Conservation (phyloP, 2,888 invertebrate species). For the Bembecia ichneumoniformis region DNA sequence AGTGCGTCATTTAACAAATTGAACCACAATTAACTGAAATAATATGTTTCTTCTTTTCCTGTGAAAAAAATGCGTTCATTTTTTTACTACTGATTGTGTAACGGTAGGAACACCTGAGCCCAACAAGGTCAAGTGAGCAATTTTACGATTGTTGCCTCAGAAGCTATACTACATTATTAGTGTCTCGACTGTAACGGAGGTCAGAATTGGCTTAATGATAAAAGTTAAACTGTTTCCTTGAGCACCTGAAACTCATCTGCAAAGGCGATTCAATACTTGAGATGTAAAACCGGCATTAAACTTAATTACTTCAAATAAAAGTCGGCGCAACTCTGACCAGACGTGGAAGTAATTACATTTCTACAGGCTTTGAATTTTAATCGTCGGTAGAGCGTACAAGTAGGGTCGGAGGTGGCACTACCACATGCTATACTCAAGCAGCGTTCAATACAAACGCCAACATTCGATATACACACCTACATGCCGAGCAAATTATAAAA, state of each 20-base stretch:
- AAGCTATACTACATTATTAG: slow-evolving; percentile 1
- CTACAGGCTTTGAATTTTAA: slow-evolving; percentile 68
- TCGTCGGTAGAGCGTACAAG: slow-evolving; percentile 30
- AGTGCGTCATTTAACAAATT: not conserved
- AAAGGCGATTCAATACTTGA: slow-evolving; percentile 22
- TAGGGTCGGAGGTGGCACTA: slow-evolving; percentile 5
- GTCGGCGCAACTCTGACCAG: slow-evolving; percentile 53
- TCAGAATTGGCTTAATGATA: not conserved
- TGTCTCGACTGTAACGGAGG: not conserved
- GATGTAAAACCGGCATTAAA: slow-evolving; percentile 56
- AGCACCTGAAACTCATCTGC: slow-evolving; percentile 18
- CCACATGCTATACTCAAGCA: not conserved
- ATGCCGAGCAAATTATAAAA: not conserved
- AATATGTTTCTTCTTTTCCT: not conserved
- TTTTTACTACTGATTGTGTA: slow-evolving; percentile 60
- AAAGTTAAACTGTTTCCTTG: not conserved
- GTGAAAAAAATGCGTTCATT: slow-evolving; percentile 27
- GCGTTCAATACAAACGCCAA: slow-evolving; percentile 7
- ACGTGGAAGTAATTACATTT: slow-evolving; percentile 62
- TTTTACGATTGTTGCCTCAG: slow-evolving; percentile 20
- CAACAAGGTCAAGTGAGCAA: slow-evolving; percentile 16
- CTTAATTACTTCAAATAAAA: slow-evolving; percentile 63
- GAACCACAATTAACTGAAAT: not conserved
- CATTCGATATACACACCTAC: slow-evolving; percentile 19
- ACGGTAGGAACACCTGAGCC: slow-evolving; percentile 53